Evolutionary conservation across 2,113 vertebrate species (phyloP).

Genomic region (Mastomys coucha): DNA sequence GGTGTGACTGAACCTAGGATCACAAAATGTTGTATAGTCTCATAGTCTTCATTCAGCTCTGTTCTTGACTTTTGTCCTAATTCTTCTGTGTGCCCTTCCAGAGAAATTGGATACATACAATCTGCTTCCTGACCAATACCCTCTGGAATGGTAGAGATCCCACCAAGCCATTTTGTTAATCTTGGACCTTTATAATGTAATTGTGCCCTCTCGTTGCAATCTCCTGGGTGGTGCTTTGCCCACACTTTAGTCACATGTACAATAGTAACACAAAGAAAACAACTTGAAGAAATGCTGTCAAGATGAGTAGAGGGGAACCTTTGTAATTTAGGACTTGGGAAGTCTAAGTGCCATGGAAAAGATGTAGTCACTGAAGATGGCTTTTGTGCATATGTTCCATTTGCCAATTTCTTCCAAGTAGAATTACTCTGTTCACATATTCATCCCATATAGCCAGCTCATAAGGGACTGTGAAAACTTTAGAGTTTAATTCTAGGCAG

Average conservation of each 20-base stretch:
- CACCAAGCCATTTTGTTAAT: neutral
- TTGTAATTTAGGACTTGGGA: neutral
- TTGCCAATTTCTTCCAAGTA: neutral
- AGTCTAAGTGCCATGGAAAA: neutral
- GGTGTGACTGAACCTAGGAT: neutral
- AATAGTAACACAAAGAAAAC: neutral
- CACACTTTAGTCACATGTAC: neutral
- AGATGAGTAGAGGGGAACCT: neutral
- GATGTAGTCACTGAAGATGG: neutral
- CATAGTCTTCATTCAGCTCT: neutral
- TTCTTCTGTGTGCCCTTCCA: neutral
- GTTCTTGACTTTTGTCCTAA: neutral
- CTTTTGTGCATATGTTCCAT: neutral
- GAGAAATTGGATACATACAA: neutral
- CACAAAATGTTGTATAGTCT: neutral
- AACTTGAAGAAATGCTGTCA: neutral
- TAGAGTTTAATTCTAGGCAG: neutral
- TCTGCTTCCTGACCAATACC: neutral
- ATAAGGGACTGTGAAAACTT: neutral
- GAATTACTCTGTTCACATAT: neutral
- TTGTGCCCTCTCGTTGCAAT: neutral
- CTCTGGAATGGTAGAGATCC: neutral
- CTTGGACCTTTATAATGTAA: neutral
- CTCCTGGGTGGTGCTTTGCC: neutral
- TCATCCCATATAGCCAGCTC: neutral